Conservation (phyloP, 2,113 vertebrate genomes). For the Pachypanchax playfairii region DNA sequence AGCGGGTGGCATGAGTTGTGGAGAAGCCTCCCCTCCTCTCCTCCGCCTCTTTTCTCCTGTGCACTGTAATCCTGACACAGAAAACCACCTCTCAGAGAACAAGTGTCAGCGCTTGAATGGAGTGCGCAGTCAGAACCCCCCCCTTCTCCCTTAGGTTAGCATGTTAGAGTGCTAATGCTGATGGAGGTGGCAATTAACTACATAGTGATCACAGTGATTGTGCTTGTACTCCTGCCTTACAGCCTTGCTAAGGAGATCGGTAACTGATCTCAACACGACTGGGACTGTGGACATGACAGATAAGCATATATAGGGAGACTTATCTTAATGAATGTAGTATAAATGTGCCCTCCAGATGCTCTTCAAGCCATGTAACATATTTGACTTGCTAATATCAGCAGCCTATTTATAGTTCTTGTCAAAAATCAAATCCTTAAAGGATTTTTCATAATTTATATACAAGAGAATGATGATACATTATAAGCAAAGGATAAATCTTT, state of each 20-base stretch:
- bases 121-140: slow-evolving; percentile 37
- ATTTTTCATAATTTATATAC: slow-evolving; percentile 8
- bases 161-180: slow-evolving; percentile 64
- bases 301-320: slow-evolving; percentile 44
- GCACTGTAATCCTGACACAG: slow-evolving; percentile 58
- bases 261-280: slow-evolving; percentile 47
- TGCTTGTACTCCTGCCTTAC: slow-evolving; percentile 35
- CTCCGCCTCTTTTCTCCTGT: slow-evolving; percentile 46
- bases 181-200: slow-evolving; percentile 68
- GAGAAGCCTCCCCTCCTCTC: slow-evolving; percentile 51
- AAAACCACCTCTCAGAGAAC: slow-evolving; percentile 60
- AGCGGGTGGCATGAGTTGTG: slow-evolving; percentile 46
- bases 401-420: slow-evolving; percentile 36
- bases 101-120: slow-evolving; percentile 64
- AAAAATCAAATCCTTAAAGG: slow-evolving; percentile 22
- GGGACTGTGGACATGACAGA: slow-evolving; percentile 45
- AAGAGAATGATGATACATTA: slow-evolving; percentile 7
- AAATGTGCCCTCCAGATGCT: slow-evolving; percentile 55
- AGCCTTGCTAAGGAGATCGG: slow-evolving; percentile 56
- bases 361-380: slow-evolving; percentile 28
- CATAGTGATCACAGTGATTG: slow-evolving; percentile 62
- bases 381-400: slow-evolving; percentile 55
- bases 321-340: slow-evolving; percentile 29
- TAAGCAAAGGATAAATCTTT: not conserved
- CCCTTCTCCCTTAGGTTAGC: slow-evolving; percentile 50